A percentile compares a stretch with the other conserved stretches of the same genome.
These are phyloP conservation scores for Heliconius charithonia DNA, from an alignment of 2,888 invertebrate genomes.

Conservation along the genomic window DNA sequence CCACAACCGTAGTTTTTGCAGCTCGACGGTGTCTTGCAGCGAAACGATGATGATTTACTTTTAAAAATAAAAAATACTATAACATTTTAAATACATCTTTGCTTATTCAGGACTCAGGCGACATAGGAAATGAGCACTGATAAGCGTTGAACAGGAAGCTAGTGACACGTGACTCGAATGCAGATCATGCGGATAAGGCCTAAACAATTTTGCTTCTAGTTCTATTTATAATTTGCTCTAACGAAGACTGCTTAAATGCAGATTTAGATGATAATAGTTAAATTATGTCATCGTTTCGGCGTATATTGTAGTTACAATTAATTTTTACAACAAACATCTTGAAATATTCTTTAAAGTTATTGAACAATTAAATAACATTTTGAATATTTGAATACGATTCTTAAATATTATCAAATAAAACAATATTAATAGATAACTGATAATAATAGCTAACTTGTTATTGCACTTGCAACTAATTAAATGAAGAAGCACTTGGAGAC, in stretches of 20 bases:
- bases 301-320: too few species aligned
- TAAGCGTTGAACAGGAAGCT: constrained; percentile 37
- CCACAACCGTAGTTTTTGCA: neutral
- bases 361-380: too few species aligned
- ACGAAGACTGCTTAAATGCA: neutral
- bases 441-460: neutral
- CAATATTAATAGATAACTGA: neutral
- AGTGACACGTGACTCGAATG: constrained; percentile 35
- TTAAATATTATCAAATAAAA: neutral
- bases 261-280: neutral
- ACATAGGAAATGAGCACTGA: constrained; percentile 41
- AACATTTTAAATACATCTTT: neutral
- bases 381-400: too few species aligned
- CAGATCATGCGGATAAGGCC: constrained; percentile 21
- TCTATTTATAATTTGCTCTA: neutral
- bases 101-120: constrained; percentile 29
- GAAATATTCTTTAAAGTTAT: too few species aligned
- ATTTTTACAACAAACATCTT: too few species aligned
- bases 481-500: neutral
- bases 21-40: neutral
- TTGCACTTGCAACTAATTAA: neutral
- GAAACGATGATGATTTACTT: neutral
- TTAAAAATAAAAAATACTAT: neutral
- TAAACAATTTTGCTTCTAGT: constrained; percentile 9
- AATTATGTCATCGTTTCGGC: too few species aligned